Base-by-base conservation (phyloP, 1,140 invertebrate genomes). In the Trypoxylus dichotomus region DNA sequence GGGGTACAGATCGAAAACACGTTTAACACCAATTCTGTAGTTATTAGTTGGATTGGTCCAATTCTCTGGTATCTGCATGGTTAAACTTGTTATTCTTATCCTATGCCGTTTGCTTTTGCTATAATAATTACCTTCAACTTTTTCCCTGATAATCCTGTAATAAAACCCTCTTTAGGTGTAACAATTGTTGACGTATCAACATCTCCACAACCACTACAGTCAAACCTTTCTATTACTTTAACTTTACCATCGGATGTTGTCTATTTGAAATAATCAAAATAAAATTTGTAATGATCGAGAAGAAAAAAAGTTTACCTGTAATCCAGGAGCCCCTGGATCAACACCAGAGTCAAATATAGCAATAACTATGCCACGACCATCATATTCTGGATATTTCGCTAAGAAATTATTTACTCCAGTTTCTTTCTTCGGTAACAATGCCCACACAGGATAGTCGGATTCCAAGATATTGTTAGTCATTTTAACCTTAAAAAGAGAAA, bases 281-380 rank as follows among this genome's bases (percentile, higher is more conserved):
- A 32, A 10, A 15, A 7, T 63, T 63, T 19, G 19, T 27, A 21
- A 5, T 19, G 15, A 73, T n/a, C 0, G 32, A 73, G 11, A 73
- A 13, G 27, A 24, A 24, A 68, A 1, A 37, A n/a, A n/a, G 37
- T 85, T 88, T 90, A 98, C 97, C 92, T 97, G 93, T 81, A 99
- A 90, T 77, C 97, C 98, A 77, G 93, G 91, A 15, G 97, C 96
- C 63, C 95, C 95, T 43, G 98, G 97, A 90, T 99, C 98, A 77
- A 99, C 94, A 19, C 98, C 98, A 37, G 97, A 98, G 89, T 99
- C 98, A 79, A 99, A 93, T 85, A 99, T 96, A 54, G 97, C 98
- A 85, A 99, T 97, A 80, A 94, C 88, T 41, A 95, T 92, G 84
- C 93, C 94, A 85, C 95, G 90, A 8, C 98, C 98, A 91, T 99